These are phyloP conservation scores for Sakesphorus luctuosus DNA, from an alignment of 2,113 vertebrate species.

Conservation along the genomic window DNA sequence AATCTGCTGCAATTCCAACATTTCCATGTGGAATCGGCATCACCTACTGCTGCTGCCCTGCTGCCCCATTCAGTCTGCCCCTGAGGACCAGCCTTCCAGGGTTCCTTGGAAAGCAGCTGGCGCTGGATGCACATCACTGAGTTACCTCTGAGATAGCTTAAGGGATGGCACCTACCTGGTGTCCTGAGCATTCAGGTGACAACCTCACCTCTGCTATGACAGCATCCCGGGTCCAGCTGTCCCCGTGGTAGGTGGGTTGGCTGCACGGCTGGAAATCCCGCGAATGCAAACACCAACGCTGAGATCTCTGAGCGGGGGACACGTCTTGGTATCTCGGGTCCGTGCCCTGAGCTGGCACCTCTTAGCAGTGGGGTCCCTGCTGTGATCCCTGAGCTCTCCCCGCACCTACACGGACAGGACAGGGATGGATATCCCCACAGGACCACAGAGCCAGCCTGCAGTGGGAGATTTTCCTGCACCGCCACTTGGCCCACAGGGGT, in stretches of 20 bases:
- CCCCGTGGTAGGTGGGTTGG: rapidly evolving
- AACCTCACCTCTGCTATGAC: neutral
- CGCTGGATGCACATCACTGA: rapidly evolving
- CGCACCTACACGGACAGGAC: rapidly evolving
- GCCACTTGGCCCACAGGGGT: rapidly evolving
- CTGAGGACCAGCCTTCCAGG: neutral
- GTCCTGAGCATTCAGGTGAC: neutral
- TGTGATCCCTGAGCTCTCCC: neutral
- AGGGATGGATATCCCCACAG: too few relatives aligned
- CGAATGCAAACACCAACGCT: neutral
- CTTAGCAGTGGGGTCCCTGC: rapidly evolving
- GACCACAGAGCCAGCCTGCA: too few relatives aligned
- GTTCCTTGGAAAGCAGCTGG: neutral
- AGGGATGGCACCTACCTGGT: neutral
- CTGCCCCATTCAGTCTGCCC: too few relatives aligned
- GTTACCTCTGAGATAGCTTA: rapidly evolving
- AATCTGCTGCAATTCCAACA: neutral
- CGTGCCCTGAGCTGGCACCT: rapidly evolving
- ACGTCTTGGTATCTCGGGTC: rapidly evolving
- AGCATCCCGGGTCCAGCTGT: neutral
- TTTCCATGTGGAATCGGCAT: neutral
- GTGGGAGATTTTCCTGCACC: too few relatives aligned
- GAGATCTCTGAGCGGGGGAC: too few relatives aligned
- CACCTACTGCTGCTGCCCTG: neutral
- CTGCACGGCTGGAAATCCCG: neutral